A percentile compares a stretch with the other conserved stretches of the same genome.
phyloP scores from a whole-genome alignment of 1,140 invertebrate genomes.

The Camponotus vicinus region DNA sequence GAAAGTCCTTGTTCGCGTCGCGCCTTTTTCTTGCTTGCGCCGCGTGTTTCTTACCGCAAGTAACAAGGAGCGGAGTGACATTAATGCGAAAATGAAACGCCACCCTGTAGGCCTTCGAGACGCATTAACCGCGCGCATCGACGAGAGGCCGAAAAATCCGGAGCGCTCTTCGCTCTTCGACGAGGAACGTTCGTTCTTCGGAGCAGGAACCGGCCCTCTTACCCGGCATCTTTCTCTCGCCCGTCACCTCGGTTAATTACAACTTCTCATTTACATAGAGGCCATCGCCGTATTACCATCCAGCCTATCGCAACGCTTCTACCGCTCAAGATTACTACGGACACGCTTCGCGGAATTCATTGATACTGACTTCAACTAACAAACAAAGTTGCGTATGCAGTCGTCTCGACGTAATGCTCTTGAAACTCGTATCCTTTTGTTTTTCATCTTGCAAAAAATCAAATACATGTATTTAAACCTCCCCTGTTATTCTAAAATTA shows the following conservation, averaged over 20 bases:
- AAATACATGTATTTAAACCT: not conserved
- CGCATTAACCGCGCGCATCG: slow-evolving; percentile 42
- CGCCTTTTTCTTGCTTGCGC: slow-evolving; percentile 16
- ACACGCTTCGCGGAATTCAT: slow-evolving; percentile 62
- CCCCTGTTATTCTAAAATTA: not conserved
- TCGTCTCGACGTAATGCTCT: too few species aligned
- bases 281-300: slow-evolving; percentile 57
- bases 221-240: slow-evolving; percentile 39
- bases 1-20: slow-evolving; percentile 25
- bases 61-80: slow-evolving; percentile 17
- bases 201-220: slow-evolving; percentile 19
- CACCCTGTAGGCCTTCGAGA: slow-evolving; percentile 38
- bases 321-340: slow-evolving; percentile 23
- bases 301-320: slow-evolving; percentile 57
- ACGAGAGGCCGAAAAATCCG: slow-evolving; percentile 41
- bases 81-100: slow-evolving; percentile 46
- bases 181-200: slow-evolving; percentile 37
- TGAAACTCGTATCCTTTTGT: not conserved
- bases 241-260: slow-evolving; percentile 75
- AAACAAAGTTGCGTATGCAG: not conserved
- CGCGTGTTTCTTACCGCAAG: slow-evolving; percentile 13
- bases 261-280: slow-evolving; percentile 78
- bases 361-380: slow-evolving; percentile 4
- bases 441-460: not conserved
- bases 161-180: not conserved